phyloP scores from a whole-genome alignment of 2,797 vertebrate species.

The Sylvia borin region DNA sequence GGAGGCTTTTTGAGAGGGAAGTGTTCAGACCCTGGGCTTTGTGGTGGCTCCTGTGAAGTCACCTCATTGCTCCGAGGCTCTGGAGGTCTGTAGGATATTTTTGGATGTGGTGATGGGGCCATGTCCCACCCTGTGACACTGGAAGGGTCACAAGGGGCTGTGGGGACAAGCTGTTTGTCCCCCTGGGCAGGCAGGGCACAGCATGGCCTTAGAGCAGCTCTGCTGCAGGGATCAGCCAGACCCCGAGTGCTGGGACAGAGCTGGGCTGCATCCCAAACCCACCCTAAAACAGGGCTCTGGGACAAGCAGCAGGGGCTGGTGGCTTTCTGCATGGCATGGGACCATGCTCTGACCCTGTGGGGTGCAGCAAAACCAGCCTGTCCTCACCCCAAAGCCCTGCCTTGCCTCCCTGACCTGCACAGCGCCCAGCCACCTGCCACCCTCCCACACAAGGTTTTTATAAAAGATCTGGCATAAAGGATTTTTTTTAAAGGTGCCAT shows the following conservation, averaged over 20 bases:
- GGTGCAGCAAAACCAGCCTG: background rate
- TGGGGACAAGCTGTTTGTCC: background rate
- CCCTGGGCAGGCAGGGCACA: background rate
- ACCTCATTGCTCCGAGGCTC: background rate
- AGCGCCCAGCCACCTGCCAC: fast-evolving
- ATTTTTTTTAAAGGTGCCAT: background rate
- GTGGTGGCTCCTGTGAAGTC: background rate
- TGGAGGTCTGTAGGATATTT: background rate
- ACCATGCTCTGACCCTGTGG: fast-evolving
- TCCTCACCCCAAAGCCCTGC: background rate
- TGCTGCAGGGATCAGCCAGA: background rate
- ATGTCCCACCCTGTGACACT: fast-evolving
- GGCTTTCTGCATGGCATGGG: background rate
- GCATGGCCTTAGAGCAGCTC: fast-evolving
- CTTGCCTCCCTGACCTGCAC: background rate
- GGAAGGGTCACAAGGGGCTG: background rate
- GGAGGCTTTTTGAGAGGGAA: background rate
- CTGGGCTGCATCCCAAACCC: background rate
- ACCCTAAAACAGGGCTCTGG: fast-evolving
- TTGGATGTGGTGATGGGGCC: fast-evolving
- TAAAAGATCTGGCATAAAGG: too few relatives aligned
- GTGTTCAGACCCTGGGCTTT: background rate
- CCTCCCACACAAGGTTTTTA: background rate
- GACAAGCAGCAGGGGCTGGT: background rate
- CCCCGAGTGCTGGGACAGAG: fast-evolving